Percentiles rank a stretch among this genome's conserved stretches.
These are phyloP conservation scores for Taxidea taxus DNA, from an alignment of 2,113 vertebrate genomes.

Conservation along the genomic window DNA sequence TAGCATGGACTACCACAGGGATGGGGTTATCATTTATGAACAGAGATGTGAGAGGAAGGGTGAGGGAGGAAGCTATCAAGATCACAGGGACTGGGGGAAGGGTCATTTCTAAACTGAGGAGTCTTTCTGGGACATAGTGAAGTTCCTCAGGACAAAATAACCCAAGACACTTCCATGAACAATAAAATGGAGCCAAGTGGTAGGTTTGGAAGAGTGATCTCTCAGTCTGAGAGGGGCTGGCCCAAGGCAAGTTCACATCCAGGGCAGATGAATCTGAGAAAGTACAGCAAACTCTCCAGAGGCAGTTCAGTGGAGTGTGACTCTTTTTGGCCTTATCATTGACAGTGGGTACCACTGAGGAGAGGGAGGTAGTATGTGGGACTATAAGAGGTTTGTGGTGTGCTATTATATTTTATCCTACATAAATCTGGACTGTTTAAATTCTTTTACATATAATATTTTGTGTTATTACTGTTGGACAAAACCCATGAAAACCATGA, in stretches of 20 bases:
- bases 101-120: neutral
- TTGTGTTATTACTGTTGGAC: neutral
- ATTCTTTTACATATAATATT: neutral
- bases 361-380: no score
- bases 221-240: neutral
- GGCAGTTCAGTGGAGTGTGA: neutral
- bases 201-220: neutral
- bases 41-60: neutral
- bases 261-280: neutral
- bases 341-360: neutral
- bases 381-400: neutral
- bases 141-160: neutral
- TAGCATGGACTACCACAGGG: neutral
- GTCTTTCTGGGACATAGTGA: neutral
- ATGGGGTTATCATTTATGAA: neutral
- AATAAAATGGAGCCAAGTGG: neutral
- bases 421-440: neutral
- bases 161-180: neutral
- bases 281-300: neutral
- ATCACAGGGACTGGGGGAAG: neutral
- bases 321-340: neutral
- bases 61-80: neutral
- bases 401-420: neutral
- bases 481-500: neutral
- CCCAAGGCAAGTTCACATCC: neutral